Conservation (phyloP, 2,113 vertebrate species). For the Brachyhypopomus gauderio region DNA sequence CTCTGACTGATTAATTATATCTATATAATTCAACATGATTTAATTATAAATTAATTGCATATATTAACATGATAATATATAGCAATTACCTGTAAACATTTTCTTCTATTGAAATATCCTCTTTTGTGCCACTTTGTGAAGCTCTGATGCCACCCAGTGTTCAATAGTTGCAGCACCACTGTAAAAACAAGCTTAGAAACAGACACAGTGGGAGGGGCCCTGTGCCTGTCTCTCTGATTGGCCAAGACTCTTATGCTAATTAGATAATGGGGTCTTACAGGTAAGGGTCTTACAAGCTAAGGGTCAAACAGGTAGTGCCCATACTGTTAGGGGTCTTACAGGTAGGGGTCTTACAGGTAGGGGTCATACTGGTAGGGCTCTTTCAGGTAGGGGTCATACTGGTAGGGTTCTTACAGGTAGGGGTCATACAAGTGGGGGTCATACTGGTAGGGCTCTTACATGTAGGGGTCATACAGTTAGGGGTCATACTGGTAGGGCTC, state of each 20-base stretch:
- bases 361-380: too few species aligned
- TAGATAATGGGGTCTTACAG: too few species aligned
- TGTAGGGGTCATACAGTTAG: constrained; percentile 76
- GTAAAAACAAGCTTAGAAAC: neutral
- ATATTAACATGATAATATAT: neutral
- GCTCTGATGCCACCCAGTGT: constrained; percentile 60
- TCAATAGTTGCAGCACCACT: neutral
- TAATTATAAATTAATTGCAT: too few species aligned
- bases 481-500: neutral
- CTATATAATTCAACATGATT: neutral
- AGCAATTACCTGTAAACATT: neutral
- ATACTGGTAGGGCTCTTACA: too few species aligned
- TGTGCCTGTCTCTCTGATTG: constrained; percentile 49
- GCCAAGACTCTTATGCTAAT: constrained; percentile 69
- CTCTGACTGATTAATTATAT: neutral
- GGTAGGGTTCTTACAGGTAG: too few species aligned
- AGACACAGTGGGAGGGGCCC: constrained; percentile 19
- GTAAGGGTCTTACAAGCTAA: too few species aligned
- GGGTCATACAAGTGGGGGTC: too few species aligned
- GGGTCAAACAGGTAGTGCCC: too few species aligned
- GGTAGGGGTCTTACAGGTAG: constrained; percentile 61
- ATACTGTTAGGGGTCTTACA: too few species aligned
- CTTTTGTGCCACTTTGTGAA: constrained; percentile 8
- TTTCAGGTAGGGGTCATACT: too few species aligned
- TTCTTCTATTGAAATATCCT: too few species aligned